A percentile compares a stretch with the other conserved stretches of the same genome.
Conservation (phyloP, 2,113 vertebrate species). For the Psittacula cyanocephala region DNA sequence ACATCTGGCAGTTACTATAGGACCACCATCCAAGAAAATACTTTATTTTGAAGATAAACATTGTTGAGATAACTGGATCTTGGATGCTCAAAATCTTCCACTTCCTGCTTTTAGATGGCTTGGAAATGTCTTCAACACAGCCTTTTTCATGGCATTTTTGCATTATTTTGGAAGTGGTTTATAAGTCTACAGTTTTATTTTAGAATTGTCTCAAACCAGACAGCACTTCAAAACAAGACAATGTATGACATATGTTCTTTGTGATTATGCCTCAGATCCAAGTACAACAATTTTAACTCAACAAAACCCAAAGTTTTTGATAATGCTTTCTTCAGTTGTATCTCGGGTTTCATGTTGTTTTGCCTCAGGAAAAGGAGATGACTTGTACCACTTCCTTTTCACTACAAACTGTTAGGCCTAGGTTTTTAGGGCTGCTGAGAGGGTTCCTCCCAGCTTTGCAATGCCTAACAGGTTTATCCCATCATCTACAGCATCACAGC, state of each 20-base stretch:
- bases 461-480: background rate
- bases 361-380: background rate
- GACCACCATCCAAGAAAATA: background rate
- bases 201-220: slow-evolving; percentile 71
- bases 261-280: slow-evolving; percentile 65
- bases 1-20: background rate
- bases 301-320: slow-evolving; percentile 53
- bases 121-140: background rate
- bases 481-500: background rate
- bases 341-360: slow-evolving; percentile 28
- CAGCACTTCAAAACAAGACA: slow-evolving; percentile 74
- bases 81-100: background rate
- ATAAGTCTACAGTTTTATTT: slow-evolving; percentile 71
- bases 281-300: slow-evolving; percentile 71
- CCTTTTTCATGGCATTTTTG: background rate
- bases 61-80: background rate
- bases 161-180: slow-evolving; percentile 65
- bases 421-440: background rate
- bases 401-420: background rate
- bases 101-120: background rate
- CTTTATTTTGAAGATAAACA: background rate
- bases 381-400: background rate
- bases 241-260: slow-evolving; percentile 76
- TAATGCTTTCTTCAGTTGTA: slow-evolving; percentile 43
- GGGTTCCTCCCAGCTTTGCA: background rate